Evolutionary conservation across 1,140 invertebrate species (phyloP), one percentile per base, ranked within the genome.

Genomic region (Drosophila triauraria): DNA sequence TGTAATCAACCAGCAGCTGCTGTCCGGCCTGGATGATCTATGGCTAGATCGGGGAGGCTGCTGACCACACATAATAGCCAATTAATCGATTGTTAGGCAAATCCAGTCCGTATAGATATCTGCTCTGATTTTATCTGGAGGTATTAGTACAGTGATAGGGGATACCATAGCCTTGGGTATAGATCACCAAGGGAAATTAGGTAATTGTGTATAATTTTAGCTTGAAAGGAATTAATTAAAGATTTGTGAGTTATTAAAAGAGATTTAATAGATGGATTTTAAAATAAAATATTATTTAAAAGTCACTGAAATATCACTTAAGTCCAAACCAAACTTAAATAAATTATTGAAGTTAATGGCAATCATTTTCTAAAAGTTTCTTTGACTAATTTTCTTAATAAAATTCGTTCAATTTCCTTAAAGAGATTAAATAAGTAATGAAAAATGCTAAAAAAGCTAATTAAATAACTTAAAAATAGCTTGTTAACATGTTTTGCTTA

Each of bases 1-100:
- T 51, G 15, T 50, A 50, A 64, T 53, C 35, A 38, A 44, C 43
- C 80, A 62, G 59, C 82, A 85, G 82, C 82, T 82, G 82, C 53
- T 30, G 60, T 51, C 54, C 38, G 15, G 50, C 40, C 7, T 6
- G 13, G 20, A 78, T 78, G 75, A 78, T 78, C 57, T 78, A 78
- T 78, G 60, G 35, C 30, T 8, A 53, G 69, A 75, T 56, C 69
- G 12, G 51, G 50, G 67, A 46, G 67, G 69, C 69, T 71, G 68
- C 23, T 69, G 68, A 71, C 69, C 69, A 71, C 27, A 35, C 46
- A 74, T 60, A 74, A 74, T 60, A 15, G 68, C 68, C 68, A 72
- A 74, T 74, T 74, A 74, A 74, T 72, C 67, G 70, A 72, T 74
- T 72, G 70, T 74, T 72, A 5, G 30, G 13, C 20, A 71, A 51